A percentile compares a stretch with the other conserved stretches of the same genome.
Evolutionary conservation across 1,140 invertebrate genomes (phyloP).

Genomic region (Littorina saxatilis): DNA sequence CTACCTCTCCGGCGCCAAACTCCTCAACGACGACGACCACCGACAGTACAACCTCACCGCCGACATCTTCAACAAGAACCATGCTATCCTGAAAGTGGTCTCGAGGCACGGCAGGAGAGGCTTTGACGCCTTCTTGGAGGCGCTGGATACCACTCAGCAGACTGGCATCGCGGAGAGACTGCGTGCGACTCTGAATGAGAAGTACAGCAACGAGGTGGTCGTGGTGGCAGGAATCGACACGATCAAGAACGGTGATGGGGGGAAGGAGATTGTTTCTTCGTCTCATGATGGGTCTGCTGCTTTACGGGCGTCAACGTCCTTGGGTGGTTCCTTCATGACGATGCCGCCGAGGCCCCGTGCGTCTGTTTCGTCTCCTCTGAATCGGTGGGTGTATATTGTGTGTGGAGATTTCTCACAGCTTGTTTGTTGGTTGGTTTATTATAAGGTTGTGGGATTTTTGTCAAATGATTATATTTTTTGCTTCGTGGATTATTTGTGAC

Average conservation of each 20-base stretch:
- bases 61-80: slow-evolving; percentile 7
- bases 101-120: slow-evolving; percentile 8
- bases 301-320: not conserved
- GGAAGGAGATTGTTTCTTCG: not conserved
- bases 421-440: too few relatives aligned
- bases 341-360: not conserved
- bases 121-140: slow-evolving; percentile 25
- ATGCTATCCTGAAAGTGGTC: slow-evolving; percentile 1
- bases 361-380: not conserved
- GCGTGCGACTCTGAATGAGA: not conserved
- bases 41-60: not conserved
- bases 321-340: not conserved
- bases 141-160: slow-evolving; percentile 1
- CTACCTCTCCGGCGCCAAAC: slow-evolving; percentile 13
- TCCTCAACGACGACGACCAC: not conserved
- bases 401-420: too few relatives aligned
- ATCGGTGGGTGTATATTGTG: not conserved
- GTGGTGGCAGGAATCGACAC: not conserved
- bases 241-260: not conserved
- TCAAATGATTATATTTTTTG: too few relatives aligned
- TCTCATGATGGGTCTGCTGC: not conserved
- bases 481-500: too few relatives aligned
- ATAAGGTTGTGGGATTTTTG: too few relatives aligned
- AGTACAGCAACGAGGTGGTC: not conserved
- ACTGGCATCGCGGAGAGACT: not conserved